Percentiles rank a stretch among this genome's conserved stretches.
Conservation (phyloP, 92 coral and sea anemone species). For the Porites evermanni region DNA sequence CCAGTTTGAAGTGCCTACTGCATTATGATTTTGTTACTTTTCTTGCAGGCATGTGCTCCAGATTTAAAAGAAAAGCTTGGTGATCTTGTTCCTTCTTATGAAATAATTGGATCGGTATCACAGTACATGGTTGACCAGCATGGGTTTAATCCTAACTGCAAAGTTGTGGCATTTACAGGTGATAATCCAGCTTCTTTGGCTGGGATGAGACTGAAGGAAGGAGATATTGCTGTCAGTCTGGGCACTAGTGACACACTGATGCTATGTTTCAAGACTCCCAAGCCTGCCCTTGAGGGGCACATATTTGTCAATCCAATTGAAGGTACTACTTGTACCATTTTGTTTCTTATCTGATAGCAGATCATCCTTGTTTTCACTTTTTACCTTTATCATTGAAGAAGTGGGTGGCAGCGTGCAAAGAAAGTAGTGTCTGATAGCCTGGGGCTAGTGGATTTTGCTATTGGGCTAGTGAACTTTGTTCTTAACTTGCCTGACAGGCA, state of each 20-base stretch:
- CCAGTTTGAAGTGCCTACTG: not conserved
- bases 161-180: conserved; percentile 97
- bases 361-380: not conserved
- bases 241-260: conserved; percentile 98
- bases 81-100: conserved; percentile 71
- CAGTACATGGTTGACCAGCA: conserved; percentile 78
- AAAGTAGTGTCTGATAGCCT: no score
- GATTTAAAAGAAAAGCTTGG: conserved; percentile 84
- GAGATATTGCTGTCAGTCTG: conserved; percentile 90
- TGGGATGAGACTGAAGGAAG: conserved; percentile 86
- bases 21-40: not conserved
- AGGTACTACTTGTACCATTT: conserved; percentile 39
- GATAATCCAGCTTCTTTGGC: conserved; percentile 99
- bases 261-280: conserved; percentile 84
- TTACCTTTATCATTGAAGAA: not conserved
- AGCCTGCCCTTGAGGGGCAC: conserved; percentile 94
- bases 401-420: no score
- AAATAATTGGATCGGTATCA: conserved; percentile 80
- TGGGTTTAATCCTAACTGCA: conserved; percentile 84
- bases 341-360: not conserved
- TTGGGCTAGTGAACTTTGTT: no score
- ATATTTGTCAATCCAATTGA: conserved; percentile 97
- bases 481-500: no score
- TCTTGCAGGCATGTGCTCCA: conserved; percentile 92
- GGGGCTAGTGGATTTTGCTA: no score